phyloP scores from a whole-genome alignment of 2,113 vertebrate species.

The Pelvicachromis taeniatus region DNA sequence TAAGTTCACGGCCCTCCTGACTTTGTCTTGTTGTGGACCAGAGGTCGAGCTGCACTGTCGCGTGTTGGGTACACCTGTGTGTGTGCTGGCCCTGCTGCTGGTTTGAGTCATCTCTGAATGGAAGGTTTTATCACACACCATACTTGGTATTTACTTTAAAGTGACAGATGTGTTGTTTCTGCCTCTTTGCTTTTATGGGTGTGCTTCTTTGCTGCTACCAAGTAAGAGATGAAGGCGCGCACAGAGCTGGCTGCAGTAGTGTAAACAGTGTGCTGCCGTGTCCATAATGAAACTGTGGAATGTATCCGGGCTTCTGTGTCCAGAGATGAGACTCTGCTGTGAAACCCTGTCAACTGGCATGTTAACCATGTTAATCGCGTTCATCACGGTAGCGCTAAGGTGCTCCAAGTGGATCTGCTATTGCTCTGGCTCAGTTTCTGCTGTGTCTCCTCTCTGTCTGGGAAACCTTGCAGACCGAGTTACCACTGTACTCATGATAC shows the following conservation, averaged over 20 bases:
- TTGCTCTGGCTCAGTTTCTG: constrained; percentile 7
- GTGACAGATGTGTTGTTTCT: not conserved
- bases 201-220: not conserved
- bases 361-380: constrained; percentile 20
- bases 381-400: constrained; percentile 14
- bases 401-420: constrained; percentile 32
- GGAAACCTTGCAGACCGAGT: not conserved
- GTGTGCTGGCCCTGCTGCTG: not conserved
- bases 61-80: not conserved
- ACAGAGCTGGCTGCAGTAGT: constrained; percentile 2
- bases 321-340: constrained; percentile 14
- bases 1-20: not conserved
- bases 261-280: constrained; percentile 42
- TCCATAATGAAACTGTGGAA: constrained; percentile 45
- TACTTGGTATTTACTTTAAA: not conserved
- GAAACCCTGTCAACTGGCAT: constrained; percentile 49
- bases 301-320: constrained; percentile 23
- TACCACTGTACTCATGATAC: not conserved
- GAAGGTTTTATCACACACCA: not conserved
- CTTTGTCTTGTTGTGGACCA: not conserved
- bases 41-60: not conserved
- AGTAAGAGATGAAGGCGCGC: not conserved
- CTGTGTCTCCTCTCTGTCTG: constrained; percentile 56
- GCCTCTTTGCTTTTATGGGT: not conserved
- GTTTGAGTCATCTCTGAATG: not conserved